Evolutionary conservation across 2,113 vertebrate genomes (phyloP), one percentile per base, ranked within the genome.

Genomic region (Eurypyga helias): DNA sequence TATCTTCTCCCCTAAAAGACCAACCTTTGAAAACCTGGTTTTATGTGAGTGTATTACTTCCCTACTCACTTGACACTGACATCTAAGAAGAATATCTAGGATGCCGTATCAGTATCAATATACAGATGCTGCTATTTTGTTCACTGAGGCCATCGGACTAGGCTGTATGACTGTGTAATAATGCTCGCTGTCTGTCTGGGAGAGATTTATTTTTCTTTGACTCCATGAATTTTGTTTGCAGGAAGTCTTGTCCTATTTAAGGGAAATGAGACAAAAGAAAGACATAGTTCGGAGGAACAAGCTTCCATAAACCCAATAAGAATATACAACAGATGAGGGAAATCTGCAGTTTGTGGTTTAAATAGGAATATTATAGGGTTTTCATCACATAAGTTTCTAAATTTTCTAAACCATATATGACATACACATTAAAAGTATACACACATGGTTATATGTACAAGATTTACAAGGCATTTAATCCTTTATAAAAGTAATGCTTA

Each of bases 241-340:
- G 91, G 87, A 96, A 49, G 28, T 64, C 31, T 25, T 85, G 45
- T 48, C 58, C 34, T 61, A 6, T 65, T 87, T 79, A 84, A 92
- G 55, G n/a, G 65, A 96, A 94, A 71, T 24, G 38, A 79, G 45
- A 78, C 26, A 67, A 82, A 95, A 79, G 65, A 52, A 0, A 1
- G 36, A 48, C n/a, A 75, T 6, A 41, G 15, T 66, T 67, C 45
- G 52, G 72, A 86, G 90, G 90, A 82, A 95, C 49, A 91, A 94
- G 71, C 33, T 71, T 54, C 79, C 25, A 58, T 57, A 96, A 94
- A 83, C 17, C 55, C n/a, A 96, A 62, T 0, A 13, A 91, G 65
- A 97, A 93, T 55, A 91, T 18, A 89, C 71, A 92, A 95, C 41
- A 95, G 77, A 64, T n/a, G 70, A 9, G 73, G 72, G 83, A 86